These are phyloP conservation scores for Scaptomyza caliginosa DNA, from an alignment of 2,888 invertebrate genomes.

Conservation along the genomic window DNA sequence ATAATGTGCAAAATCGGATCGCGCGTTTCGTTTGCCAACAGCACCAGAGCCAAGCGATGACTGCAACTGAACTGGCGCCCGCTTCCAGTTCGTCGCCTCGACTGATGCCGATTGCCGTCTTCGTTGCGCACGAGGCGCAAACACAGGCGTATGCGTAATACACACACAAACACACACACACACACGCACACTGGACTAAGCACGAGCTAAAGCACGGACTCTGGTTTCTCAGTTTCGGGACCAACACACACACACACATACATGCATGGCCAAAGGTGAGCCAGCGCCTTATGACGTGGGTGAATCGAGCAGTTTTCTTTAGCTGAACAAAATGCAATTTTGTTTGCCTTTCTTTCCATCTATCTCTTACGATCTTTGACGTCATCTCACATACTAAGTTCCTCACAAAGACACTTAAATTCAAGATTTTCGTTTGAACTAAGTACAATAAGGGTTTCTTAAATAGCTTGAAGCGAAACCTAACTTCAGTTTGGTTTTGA, in stretches of 20 bases:
- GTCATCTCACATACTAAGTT: not conserved
- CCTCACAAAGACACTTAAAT: not conserved
- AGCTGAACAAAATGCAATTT: not conserved
- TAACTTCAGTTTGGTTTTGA: too few relatives aligned
- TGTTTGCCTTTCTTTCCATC: not conserved
- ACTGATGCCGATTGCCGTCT: slow-evolving; percentile 25
- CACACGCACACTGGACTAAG: not conserved
- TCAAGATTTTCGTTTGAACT: too few relatives aligned
- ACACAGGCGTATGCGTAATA: slow-evolving; percentile 54
- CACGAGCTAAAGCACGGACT: slow-evolving; percentile 24
- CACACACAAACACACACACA: not conserved
- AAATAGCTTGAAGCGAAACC: not conserved
- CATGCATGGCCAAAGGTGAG: slow-evolving; percentile 43
- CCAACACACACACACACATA: not conserved
- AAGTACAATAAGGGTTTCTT: too few relatives aligned
- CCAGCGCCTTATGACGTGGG: slow-evolving; percentile 29
- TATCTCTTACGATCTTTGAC: not conserved
- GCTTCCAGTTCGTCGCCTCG: slow-evolving; percentile 17
- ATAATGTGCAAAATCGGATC: not conserved
- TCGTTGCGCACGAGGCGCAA: slow-evolving; percentile 52
- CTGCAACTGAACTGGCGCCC: slow-evolving; percentile 31
- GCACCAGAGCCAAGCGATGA: slow-evolving; percentile 34
- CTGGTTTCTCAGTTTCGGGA: slow-evolving; percentile 19
- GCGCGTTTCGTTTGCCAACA: slow-evolving; percentile 11
- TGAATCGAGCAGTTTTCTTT: slow-evolving; percentile 24